Evolutionary conservation across 1,140 invertebrate genomes (phyloP), one percentile per base, ranked within the genome.

Genomic region (Heliconius eleuchia): DNA sequence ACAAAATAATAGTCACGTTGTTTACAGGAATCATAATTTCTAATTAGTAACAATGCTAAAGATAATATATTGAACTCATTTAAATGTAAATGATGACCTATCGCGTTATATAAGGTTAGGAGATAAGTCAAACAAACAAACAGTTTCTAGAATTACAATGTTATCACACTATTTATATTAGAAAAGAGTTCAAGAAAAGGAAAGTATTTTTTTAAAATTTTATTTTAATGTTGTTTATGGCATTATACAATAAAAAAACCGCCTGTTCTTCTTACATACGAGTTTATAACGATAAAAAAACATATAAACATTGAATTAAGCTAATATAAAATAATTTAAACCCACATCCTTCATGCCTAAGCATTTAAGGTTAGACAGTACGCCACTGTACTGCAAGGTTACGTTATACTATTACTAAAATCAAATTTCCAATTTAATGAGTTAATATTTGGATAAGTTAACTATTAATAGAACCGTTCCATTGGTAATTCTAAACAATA

Each of bases 21-120:
- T 7, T 37, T 37, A 7, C 4, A 37, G 34, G 34, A 37, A 37
- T 6, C 34, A 37, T 37, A 37, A 34, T 6, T 80, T 80, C 79
- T 80, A 80, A 80, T 80, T 80, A 80, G 79, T 80, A 80, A 80
- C 79, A 80, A 80, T 80, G 55, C 55, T 13, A 19, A 27, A 75
- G 50, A 75, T 55, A 70, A 57, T 9, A 74, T 1, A 66, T 66
- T 66, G 60, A 66, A 73, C 77, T 55, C 60, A 37, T 52, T 37
- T 73, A 78, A 19, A 37, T 37, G 34, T 37, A 70, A 8, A 30
- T 34, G 55, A 60, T 60, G 55, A 60, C 55, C n/a, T 60, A 23
- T 23, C 55, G 55, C n/a, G 55, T 60, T 60, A 23, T 60, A 66
- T 66, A 66, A 30, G 60, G 72, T 71, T 78, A 70, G 73, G 37